Conservation (phyloP, 1,140 invertebrate genomes). For the Pissodes strobi region DNA sequence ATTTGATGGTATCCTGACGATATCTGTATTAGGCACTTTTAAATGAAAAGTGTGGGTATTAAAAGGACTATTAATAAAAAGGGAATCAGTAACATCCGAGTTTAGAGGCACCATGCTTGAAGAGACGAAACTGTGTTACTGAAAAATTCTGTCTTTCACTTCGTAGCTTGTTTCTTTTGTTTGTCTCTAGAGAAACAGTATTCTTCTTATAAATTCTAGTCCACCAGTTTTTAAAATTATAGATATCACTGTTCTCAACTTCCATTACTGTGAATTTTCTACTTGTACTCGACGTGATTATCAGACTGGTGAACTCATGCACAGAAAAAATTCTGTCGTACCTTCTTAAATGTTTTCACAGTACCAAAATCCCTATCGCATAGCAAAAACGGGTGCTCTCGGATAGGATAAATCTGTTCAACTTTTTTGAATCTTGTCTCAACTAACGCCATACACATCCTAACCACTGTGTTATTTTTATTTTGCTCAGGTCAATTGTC, state of each 20-base stretch:
- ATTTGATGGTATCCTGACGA: neutral
- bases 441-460: too few relatives aligned
- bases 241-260: too few relatives aligned
- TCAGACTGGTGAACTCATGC: too few relatives aligned
- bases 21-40: neutral
- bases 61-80: slow-evolving; percentile 1
- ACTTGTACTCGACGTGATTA: too few relatives aligned
- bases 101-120: slow-evolving; percentile 2
- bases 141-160: neutral
- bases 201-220: neutral
- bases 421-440: too few relatives aligned
- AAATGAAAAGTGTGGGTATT: neutral
- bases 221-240: slow-evolving; percentile 10
- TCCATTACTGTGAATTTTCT: too few relatives aligned
- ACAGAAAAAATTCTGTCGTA: too few relatives aligned
- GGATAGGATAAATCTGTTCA: too few relatives aligned
- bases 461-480: too few relatives aligned
- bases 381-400: slow-evolving; percentile 3
- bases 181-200: too few relatives aligned
- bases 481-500: too few relatives aligned
- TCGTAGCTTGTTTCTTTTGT: too few relatives aligned
- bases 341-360: neutral
- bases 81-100: neutral
- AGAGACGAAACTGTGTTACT: neutral
- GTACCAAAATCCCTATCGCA: slow-evolving; percentile 4